Base-by-base conservation (phyloP, 2,888 invertebrate species). In the Sesia apiformis region DNA sequence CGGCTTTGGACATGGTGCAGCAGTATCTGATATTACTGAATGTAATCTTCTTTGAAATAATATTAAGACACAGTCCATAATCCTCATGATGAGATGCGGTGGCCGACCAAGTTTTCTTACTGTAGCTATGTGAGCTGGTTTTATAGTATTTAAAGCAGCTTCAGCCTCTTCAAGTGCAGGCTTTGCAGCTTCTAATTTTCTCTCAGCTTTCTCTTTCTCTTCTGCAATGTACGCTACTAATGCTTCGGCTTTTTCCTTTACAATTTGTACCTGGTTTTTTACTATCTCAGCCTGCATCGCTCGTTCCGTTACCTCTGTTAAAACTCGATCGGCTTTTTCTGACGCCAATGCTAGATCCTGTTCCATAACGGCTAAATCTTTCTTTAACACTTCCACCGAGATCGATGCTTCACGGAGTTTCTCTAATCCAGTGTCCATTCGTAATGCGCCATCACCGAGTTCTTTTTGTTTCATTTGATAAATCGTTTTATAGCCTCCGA, bases 91-190 rank as follows among this genome's bases (percentile, higher is more conserved):
- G 5, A 98, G 90, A 87, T 98, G 98, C 0, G 98, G 98, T 0
- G 98, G 98, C 60, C 98, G 92, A 5, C 97, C 98, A 55, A 98
- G 84, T 81, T 98, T 98, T 63, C 98, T 91, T 0, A 98, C 98
- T 52, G 97, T 97, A 3, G 97, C 94, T 75, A 98, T 98, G 74
- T 98, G 98, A 4, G 98, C 97, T 49, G 97, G 98, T 78, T 98
- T 98, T 57, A 98, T 98, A 0, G 98, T 98, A 71, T 98, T 97
- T 38, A 98, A 86, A 0, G 98, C 98, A 43, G 95, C 93, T 81
- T 98, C 98, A 0, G 98, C 98, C 84, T 98, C 97, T 80, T 97
- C 97, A 40, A 98, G 82, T 0, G 98, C 98, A 0, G 98, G 98
- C 70, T 97, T 96, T 1, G 98, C 98, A 3, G 97, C 98, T 86